Base-by-base conservation (phyloP, 2,113 vertebrate species). In the Uria lomvia region DNA sequence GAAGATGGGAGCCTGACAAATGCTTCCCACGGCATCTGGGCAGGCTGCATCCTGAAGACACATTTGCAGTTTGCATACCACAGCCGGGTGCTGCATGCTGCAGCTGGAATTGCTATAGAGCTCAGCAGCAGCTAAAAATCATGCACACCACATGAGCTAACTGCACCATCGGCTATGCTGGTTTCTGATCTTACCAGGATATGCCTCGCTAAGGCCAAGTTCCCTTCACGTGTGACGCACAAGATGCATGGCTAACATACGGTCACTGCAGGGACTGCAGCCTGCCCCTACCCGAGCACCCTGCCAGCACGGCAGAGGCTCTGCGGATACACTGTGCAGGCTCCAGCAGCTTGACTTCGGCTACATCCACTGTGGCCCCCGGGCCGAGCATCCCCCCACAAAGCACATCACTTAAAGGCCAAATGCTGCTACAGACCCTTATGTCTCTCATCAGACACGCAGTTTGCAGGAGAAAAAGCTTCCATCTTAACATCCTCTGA, bases 341-440 rank as follows among this genome's bases (percentile, higher is more conserved):
- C 30, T 45, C n/a, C 40, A 30, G 73, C 58, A 55, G 45, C 52
- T 32, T 30, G 10, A 12, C 32, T 47, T 32, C 2, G 23, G 62
- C 49, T 13, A 17, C 12, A 5, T 15, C 38, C 27, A 8, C 1
- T 5, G 17, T 8, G 16, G 45, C 20, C 24, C 49, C 14, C 0
- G 0, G 16, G 9, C 22, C 7, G 30, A 68, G 47, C 7, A 0
- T 22, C 24, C 11, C 11, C 6, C 52, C 15, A 1, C 1, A 0
- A 43, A 38, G 16, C 30, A 10, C 1, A 0, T 26, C 14, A 14
- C 30, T 52, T 52, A 59, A 26, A 49, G 6, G 26, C 21, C 26
- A 29, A 34, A 36, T 0, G 2, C 38, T 36, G 56, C 43, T 29
- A 58, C 20, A 23, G 36, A 63, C 29, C 27, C 29, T 74, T 11